phyloP scores from a whole-genome alignment of 2,888 invertebrate species.

The Ophion costatus region DNA sequence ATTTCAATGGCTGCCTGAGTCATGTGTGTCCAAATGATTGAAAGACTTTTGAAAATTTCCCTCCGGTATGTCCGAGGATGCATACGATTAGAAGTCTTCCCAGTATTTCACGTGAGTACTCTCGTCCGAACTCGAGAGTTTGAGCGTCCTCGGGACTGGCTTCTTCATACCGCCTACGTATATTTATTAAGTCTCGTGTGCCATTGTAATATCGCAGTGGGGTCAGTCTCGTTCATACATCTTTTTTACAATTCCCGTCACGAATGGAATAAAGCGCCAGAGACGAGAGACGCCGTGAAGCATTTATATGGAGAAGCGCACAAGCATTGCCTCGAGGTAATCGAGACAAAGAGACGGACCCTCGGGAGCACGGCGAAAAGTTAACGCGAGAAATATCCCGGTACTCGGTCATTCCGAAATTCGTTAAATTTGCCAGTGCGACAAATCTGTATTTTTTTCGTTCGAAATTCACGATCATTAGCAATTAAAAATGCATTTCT shows the following conservation, averaged over 20 bases:
- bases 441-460: background rate
- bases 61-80: conserved; percentile 1
- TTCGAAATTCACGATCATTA: no score
- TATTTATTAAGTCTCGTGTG: conserved; percentile 65
- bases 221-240: conserved; percentile 62
- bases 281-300: conserved; percentile 38
- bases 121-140: conserved; percentile 28
- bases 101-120: conserved; percentile 11
- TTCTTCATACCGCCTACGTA: conserved; percentile 55
- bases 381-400: conserved; percentile 34
- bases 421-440: background rate
- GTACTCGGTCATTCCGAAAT: background rate
- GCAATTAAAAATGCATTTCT: no score
- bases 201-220: conserved; percentile 62
- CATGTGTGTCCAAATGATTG: no score
- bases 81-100: background rate
- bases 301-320: background rate
- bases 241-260: conserved; percentile 73
- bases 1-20: background rate
- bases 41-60: background rate
- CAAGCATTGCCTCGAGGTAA: conserved; percentile 47
- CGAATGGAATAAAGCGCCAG: conserved; percentile 69
- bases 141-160: conserved; percentile 25
- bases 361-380: conserved; percentile 35
- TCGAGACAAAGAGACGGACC: conserved; percentile 50